Percentiles rank a stretch among this genome's conserved stretches.
These are phyloP conservation scores for Psettodes erumei DNA, from an alignment of 2,113 vertebrate genomes.

Conservation along the genomic window DNA sequence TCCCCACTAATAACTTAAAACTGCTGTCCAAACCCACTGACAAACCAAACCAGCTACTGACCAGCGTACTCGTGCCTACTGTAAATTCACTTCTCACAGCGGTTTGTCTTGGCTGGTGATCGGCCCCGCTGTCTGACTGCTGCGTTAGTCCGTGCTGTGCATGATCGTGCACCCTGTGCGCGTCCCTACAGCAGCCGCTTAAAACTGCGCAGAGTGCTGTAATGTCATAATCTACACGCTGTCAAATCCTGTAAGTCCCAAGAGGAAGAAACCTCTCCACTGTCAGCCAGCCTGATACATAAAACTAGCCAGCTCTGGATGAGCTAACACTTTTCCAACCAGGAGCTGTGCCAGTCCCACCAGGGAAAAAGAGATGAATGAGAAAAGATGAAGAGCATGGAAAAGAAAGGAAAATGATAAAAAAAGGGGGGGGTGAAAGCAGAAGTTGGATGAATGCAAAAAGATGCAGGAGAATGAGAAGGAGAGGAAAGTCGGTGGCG, in stretches of 20 bases:
- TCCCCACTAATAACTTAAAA: slow-evolving; percentile 40
- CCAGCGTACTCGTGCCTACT: slow-evolving; percentile 40
- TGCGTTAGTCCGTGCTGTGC: slow-evolving; percentile 27
- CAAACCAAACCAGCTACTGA: slow-evolving; percentile 61
- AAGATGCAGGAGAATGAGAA: slow-evolving; percentile 3
- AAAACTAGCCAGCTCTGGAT: slow-evolving; percentile 44
- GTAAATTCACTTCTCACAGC: slow-evolving; percentile 48
- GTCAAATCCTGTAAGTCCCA: slow-evolving; percentile 45
- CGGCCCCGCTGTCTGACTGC: slow-evolving; percentile 22
- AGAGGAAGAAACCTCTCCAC: slow-evolving; percentile 23
- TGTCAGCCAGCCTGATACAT: slow-evolving; percentile 35
- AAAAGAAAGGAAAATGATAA: slow-evolving; percentile 3
- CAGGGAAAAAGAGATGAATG: slow-evolving; percentile 17
- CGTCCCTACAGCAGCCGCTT: slow-evolving; percentile 22
- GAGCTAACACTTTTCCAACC: slow-evolving; percentile 37
- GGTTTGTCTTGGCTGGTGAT: slow-evolving; percentile 44
- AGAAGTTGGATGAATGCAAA: slow-evolving; percentile 1
- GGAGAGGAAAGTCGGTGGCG: slow-evolving; percentile 2
- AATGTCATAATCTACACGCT: slow-evolving; percentile 54
- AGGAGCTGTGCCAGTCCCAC: slow-evolving; percentile 33
- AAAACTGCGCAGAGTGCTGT: slow-evolving; percentile 25
- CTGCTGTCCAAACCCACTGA: slow-evolving; percentile 56
- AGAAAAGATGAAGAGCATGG: slow-evolving; percentile 17
- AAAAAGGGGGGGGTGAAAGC: background rate
- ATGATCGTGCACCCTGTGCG: slow-evolving; percentile 25